Conservation (phyloP, 1,140 invertebrate genomes). For the Tenebrio molitor region DNA sequence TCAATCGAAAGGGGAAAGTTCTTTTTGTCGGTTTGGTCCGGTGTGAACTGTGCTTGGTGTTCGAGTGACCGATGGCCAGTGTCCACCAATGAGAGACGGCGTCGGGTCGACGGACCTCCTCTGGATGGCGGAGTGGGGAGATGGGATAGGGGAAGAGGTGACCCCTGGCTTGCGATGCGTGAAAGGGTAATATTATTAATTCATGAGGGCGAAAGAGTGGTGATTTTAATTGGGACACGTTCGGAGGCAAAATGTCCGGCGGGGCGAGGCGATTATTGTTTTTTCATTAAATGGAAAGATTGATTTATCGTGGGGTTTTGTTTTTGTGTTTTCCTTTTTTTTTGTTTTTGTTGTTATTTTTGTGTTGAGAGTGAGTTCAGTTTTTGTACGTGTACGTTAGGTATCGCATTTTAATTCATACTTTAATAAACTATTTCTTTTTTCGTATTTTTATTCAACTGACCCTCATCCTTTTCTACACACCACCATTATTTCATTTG, state of each 20-base stretch:
- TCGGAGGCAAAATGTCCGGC: slow-evolving; percentile 25
- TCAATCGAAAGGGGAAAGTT: background rate
- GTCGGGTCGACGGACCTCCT: slow-evolving; percentile 46
- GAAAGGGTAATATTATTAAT: slow-evolving; percentile 46
- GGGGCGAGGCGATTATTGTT: background rate
- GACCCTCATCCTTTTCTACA: too few species aligned
- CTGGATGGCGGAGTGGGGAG: slow-evolving; percentile 39
- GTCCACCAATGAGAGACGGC: slow-evolving; percentile 54
- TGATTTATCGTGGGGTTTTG: too few species aligned
- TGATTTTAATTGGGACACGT: slow-evolving; percentile 39
- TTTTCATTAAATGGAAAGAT: slow-evolving; percentile 1
- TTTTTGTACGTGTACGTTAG: too few species aligned
- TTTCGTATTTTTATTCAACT: too few species aligned
- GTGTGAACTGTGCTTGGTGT: slow-evolving; percentile 1
- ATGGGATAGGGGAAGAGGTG: slow-evolving; percentile 49
- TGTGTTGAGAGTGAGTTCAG: too few species aligned
- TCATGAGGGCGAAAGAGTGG: slow-evolving; percentile 42
- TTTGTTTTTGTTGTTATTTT: too few species aligned
- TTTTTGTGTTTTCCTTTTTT: too few species aligned
- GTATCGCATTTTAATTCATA: too few species aligned
- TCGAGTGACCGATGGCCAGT: slow-evolving; percentile 53
- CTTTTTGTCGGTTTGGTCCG: background rate
- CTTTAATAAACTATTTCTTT: too few species aligned
- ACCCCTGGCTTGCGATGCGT: slow-evolving; percentile 47
- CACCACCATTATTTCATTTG: too few species aligned